Base-by-base conservation (phyloP, 1,140 invertebrate genomes). In the Platyscapa corneri region DNA sequence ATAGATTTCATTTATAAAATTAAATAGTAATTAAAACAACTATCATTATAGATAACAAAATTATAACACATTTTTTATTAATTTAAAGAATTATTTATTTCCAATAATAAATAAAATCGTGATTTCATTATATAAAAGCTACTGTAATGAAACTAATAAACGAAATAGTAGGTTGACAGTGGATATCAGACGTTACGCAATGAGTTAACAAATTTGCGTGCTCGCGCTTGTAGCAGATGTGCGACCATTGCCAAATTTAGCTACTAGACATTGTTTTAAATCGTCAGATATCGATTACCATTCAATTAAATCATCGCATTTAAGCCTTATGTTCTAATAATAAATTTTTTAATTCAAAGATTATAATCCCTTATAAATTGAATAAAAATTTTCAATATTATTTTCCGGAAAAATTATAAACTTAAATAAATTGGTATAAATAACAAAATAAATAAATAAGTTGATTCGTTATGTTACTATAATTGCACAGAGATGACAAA, bases 211-310 rank as follows among this genome's bases (percentile, higher is more conserved):
- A 89, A 90, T 89, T 88, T 85, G 85, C 80, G 84, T 88, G 86
- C 86, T 84, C 87, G 85, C 84, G 85, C 84, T 82, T 74, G 89
- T 89, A 90, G 89, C 88, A 88, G 87, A 87, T 49, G 86, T 87
- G 88, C 76, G 16, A 89, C 88, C 88, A 79, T 88, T 81, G 88
- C 92, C 90, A 92, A 92, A 93, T 92, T 93, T 93, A 92, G 90
- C 90, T 89, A 85, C 89, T 88, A 88, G 89, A 90, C 88, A 90
- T 90, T 91, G 90, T 90, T 90, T 90, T 86, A 90, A 91, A 90
- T 92, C 88, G 88, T 87, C 86, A 72, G 90, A 92, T 92, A 93
- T 93, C 92, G 90, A 92, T 93, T 92, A 92, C 91, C 90, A 90
- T 89, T 86, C 90, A 89, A 89, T 86, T 83, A 87, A 86, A 60